A percentile compares a stretch with the other conserved stretches of the same genome.
phyloP scores from a whole-genome alignment of 2,113 vertebrate genomes.

The Ovis canadensis region DNA sequence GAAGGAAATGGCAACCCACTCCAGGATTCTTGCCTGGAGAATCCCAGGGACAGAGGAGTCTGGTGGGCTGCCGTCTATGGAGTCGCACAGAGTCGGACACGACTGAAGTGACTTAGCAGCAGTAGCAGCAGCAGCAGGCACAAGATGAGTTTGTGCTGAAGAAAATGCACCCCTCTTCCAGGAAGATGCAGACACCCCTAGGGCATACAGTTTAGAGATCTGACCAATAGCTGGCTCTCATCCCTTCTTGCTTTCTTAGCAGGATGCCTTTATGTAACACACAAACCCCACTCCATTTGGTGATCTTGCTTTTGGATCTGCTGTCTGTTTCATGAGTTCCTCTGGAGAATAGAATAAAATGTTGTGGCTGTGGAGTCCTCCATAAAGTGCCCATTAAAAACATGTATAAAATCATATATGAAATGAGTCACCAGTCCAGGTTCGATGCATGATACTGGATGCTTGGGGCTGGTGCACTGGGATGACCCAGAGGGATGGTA shows the following conservation, averaged over 20 bases:
- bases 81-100: rapidly evolving
- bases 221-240: background rate
- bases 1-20: background rate
- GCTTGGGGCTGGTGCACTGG: too few relatives aligned
- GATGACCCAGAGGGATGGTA: too few relatives aligned
- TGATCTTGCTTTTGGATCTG: background rate
- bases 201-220: background rate
- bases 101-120: background rate
- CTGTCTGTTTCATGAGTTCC: background rate
- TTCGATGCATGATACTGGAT: too few relatives aligned
- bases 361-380: background rate
- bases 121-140: background rate
- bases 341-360: background rate
- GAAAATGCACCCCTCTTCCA: background rate
- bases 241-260: background rate
- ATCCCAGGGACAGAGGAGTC: background rate
- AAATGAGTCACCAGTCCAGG: too few relatives aligned
- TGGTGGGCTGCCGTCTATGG: rapidly evolving
- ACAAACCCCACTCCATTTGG: background rate
- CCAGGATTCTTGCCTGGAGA: background rate
- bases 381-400: too few relatives aligned
- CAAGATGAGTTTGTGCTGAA: background rate
- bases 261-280: background rate
- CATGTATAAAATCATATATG: too few relatives aligned
- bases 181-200: background rate